Conservation (phyloP, 2,797 vertebrate genomes). For the Bovichtus variegatus region DNA sequence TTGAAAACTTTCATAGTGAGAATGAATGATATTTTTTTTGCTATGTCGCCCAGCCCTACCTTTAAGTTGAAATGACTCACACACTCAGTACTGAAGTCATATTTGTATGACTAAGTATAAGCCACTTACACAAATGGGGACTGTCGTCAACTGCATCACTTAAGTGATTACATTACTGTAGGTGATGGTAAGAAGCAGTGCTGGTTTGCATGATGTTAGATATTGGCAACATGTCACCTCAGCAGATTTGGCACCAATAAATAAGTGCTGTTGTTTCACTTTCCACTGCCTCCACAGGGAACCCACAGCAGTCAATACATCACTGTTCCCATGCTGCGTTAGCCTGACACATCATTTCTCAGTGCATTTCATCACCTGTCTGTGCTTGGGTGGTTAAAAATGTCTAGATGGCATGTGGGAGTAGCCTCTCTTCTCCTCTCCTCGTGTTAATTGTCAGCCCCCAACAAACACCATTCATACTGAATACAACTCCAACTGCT, state of each 20-base stretch:
- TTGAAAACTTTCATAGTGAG: too few relatives aligned
- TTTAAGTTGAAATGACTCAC: neutral
- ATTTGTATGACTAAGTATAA: neutral
- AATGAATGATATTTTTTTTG: too few relatives aligned
- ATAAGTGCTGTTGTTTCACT: constrained; percentile 24
- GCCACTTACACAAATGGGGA: neutral
- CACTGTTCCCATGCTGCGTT: constrained; percentile 4
- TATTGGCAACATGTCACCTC: neutral
- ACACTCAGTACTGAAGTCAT: neutral
- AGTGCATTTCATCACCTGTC: constrained; percentile 30
- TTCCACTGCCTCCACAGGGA: constrained; percentile 16
- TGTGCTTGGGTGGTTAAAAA: constrained; percentile 10
- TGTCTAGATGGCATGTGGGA: constrained; percentile 2
- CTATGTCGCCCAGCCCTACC: too few relatives aligned
- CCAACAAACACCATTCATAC: constrained; percentile 8
- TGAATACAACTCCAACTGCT: neutral
- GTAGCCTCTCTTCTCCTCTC: neutral
- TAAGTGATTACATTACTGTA: neutral
- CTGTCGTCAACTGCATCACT: neutral
- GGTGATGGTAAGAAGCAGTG: neutral
- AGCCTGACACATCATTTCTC: constrained; percentile 10
- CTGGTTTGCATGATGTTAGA: constrained; percentile 7
- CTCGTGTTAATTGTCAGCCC: neutral
- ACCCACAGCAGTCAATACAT: constrained; percentile 3
- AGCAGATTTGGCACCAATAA: constrained; percentile 1